These are phyloP conservation scores for Sphecodes monilicornis DNA, from an alignment of 2,888 invertebrate species.

Conservation along the genomic window DNA sequence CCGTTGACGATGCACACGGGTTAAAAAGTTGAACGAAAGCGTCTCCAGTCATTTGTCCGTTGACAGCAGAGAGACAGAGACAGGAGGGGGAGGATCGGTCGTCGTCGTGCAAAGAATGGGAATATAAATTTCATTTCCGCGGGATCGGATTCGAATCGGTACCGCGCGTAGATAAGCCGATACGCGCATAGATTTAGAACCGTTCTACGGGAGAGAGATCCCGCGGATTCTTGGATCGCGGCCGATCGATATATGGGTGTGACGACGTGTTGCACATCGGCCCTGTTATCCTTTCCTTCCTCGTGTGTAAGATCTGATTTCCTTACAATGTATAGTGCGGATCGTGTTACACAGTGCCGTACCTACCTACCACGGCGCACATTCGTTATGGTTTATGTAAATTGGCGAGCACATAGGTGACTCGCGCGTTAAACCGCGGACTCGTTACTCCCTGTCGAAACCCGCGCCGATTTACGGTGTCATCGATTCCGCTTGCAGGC, in stretches of 20 bases:
- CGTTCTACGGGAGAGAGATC: slow-evolving; percentile 38
- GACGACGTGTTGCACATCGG: slow-evolving; percentile 61
- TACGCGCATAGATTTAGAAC: slow-evolving; percentile 54
- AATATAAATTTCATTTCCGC: slow-evolving; percentile 36
- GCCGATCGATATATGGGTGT: slow-evolving; percentile 60
- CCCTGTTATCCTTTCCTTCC: slow-evolving; percentile 67
- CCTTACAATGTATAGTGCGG: slow-evolving; percentile 65
- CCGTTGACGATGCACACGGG: too few species aligned
- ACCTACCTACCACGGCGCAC: slow-evolving; percentile 55
- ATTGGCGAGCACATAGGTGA: slow-evolving; percentile 53
- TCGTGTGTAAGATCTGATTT: slow-evolving; percentile 72
- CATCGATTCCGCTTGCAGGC: slow-evolving; percentile 27
- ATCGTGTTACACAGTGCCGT: slow-evolving; percentile 68
- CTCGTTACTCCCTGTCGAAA: slow-evolving; percentile 18
- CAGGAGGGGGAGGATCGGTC: background rate
- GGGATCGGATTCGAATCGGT: slow-evolving; percentile 45
- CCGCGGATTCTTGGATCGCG: slow-evolving; percentile 50
- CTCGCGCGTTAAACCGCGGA: slow-evolving; percentile 31
- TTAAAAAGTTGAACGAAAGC: too few species aligned
- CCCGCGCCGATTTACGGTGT: slow-evolving; percentile 39
- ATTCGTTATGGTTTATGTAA: slow-evolving; percentile 70
- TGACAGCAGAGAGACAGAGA: too few species aligned
- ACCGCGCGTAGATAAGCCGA: slow-evolving; percentile 48
- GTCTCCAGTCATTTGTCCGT: too few species aligned
- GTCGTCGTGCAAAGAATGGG: slow-evolving; percentile 22